Evolutionary conservation across 2,113 vertebrate species (phyloP).

Genomic region (Sialia sialis): DNA sequence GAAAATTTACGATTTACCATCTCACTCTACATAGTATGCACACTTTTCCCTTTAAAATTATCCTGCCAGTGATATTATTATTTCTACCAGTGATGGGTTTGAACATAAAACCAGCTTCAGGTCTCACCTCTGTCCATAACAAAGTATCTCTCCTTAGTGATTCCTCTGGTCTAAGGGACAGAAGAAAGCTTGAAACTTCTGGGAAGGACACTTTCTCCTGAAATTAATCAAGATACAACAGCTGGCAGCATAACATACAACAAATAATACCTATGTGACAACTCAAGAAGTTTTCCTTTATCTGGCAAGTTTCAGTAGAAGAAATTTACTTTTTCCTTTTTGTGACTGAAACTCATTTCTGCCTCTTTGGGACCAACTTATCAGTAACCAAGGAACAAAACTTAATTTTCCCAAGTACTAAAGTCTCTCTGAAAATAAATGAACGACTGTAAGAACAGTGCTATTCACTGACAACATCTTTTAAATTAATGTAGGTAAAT

Average conservation of each 20-base stretch:
- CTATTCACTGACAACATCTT: not conserved
- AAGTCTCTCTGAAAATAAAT: not conserved
- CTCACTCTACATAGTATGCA: not conserved
- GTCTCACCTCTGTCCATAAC: constrained; percentile 86
- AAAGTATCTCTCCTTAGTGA: constrained; percentile 83
- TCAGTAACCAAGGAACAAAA: not conserved
- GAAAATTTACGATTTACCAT: not conserved
- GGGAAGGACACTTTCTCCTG: constrained; percentile 82
- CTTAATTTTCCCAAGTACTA: not conserved
- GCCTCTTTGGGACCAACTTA: not conserved
- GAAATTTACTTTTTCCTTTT: not conserved
- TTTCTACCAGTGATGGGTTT: not conserved
- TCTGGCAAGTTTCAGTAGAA: not conserved
- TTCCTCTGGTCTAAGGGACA: constrained; percentile 83
- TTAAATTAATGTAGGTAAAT: not conserved
- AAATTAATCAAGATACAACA: not conserved
- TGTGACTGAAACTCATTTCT: not conserved
- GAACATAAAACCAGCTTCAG: not conserved
- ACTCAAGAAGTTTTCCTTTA: not conserved
- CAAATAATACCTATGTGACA: not conserved
- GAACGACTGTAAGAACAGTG: not conserved
- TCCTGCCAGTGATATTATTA: not conserved
- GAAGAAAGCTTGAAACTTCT: constrained; percentile 83
- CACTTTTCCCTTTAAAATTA: not conserved
- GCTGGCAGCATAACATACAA: not conserved